phyloP scores from a whole-genome alignment of 92 coral and sea anemone species.

The Palythoa heliodiscus region DNA sequence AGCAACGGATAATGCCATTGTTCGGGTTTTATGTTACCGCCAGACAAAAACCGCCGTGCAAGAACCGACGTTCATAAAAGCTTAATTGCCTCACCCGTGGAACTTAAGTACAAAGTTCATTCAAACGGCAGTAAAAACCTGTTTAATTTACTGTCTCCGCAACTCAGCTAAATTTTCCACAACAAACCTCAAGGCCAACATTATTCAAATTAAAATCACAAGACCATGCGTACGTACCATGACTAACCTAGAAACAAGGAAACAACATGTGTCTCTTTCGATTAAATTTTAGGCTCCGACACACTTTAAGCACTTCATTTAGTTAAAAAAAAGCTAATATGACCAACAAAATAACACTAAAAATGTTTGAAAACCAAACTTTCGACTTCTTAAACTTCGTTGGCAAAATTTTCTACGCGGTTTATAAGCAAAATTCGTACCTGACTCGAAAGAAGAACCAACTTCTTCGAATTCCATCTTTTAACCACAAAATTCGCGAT shows the following conservation, averaged over 20 bases:
- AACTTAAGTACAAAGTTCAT: not conserved
- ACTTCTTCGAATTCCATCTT: slow-evolving; percentile 61
- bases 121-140: not conserved
- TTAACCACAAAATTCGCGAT: not conserved
- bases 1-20: not conserved
- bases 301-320: not conserved
- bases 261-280: slow-evolving; percentile 26
- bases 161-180: not conserved
- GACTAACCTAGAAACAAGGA: slow-evolving; percentile 22
- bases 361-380: not conserved
- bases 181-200: not conserved
- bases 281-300: not conserved
- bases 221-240: not conserved
- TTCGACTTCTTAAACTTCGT: not conserved
- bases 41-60: slow-evolving; percentile 2
- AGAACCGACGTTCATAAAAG: not conserved
- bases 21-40: slow-evolving; percentile 9
- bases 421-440: slow-evolving; percentile 22
- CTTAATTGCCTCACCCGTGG: not conserved
- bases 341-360: not conserved
- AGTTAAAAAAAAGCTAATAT: not conserved
- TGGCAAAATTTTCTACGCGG: not conserved
- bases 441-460: slow-evolving; percentile 63
- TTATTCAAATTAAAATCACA: slow-evolving; percentile 1
- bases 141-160: not conserved